These are phyloP conservation scores for Epinotia nisella DNA, from an alignment of 2,888 invertebrate genomes.

Conservation along the genomic window DNA sequence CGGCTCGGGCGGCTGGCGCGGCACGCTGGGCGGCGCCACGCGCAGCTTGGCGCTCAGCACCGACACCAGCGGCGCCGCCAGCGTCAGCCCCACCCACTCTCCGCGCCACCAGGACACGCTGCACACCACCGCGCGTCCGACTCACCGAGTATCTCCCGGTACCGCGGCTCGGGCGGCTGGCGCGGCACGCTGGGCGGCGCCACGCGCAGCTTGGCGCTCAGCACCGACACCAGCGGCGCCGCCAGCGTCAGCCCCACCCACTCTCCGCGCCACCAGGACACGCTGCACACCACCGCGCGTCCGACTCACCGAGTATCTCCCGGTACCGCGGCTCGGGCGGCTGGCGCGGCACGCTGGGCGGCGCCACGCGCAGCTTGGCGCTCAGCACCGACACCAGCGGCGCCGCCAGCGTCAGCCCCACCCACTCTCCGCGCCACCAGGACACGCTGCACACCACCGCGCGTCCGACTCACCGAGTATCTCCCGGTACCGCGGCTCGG, in stretches of 20 bases:
- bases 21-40: constrained; percentile 61
- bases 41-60: constrained; percentile 73
- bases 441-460: constrained; percentile 84
- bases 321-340: constrained; percentile 53
- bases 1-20: constrained; percentile 51
- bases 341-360: constrained; percentile 51
- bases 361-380: constrained; percentile 71
- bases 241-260: constrained; percentile 86
- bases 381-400: constrained; percentile 78
- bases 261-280: constrained; percentile 82
- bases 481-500: constrained; percentile 53
- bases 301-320: constrained; percentile 59
- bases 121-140: background rate
- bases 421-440: constrained; percentile 87
- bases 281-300: too few species aligned
- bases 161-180: constrained; percentile 52
- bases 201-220: constrained; percentile 70
- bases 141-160: constrained; percentile 61
- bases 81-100: constrained; percentile 86
- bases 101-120: constrained; percentile 75
- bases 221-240: constrained; percentile 80
- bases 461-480: constrained; percentile 58
- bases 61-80: constrained; percentile 81
- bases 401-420: constrained; percentile 85
- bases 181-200: constrained; percentile 58